phyloP scores from a whole-genome alignment of 2,113 vertebrate species.

The Ammodytes marinus region DNA sequence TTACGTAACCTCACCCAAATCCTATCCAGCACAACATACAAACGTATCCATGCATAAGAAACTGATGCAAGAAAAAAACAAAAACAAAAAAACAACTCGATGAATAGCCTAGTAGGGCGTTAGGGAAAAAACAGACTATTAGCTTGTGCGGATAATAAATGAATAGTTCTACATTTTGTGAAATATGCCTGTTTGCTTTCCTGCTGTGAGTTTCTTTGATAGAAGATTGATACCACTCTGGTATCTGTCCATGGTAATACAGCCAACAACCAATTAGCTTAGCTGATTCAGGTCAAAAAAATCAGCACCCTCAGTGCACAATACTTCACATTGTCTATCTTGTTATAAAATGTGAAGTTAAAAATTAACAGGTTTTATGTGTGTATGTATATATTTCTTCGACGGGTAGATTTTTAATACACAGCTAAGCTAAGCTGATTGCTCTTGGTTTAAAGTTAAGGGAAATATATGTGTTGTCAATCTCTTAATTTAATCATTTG shows the following conservation, averaged over 20 bases:
- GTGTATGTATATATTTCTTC: neutral
- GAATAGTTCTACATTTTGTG: neutral
- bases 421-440: neutral
- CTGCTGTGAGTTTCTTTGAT: neutral
- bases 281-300: neutral
- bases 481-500: neutral
- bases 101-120: neutral
- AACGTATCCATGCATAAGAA: conserved; percentile 21
- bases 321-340: no score
- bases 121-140: neutral
- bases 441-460: neutral
- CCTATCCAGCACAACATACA: conserved; percentile 6
- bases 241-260: neutral
- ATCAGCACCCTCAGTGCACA: neutral
- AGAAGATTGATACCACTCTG: neutral
- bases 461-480: neutral
- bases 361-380: neutral
- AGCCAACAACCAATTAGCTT: neutral
- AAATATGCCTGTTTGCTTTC: neutral
- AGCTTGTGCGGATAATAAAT: conserved; percentile 28
- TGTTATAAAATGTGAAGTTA: neutral
- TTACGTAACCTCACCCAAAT: neutral
- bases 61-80: conserved; percentile 1
- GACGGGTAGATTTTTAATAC: neutral
- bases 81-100: conserved; percentile 3